A percentile compares a stretch with the other conserved stretches of the same genome.
These are phyloP conservation scores for Heliothis subflexa DNA, from an alignment of 1,140 invertebrate genomes.

Conservation along the genomic window DNA sequence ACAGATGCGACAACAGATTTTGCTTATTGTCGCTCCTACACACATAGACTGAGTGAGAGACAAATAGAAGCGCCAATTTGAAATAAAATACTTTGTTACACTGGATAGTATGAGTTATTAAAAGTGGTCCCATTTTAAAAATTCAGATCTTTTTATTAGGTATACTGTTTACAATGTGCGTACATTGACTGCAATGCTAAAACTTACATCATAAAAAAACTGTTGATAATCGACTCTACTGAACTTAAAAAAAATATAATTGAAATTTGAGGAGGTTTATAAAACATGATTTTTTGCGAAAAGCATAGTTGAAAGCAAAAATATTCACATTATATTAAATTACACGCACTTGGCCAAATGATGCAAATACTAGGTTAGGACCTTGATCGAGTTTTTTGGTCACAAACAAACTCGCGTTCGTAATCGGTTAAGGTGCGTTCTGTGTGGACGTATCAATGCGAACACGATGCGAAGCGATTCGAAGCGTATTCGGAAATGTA, in stretches of 20 bases:
- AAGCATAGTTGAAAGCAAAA: neutral
- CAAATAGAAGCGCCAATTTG: neutral
- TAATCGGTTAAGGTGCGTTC: neutral
- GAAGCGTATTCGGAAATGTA: too few species aligned
- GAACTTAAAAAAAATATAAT: too few species aligned
- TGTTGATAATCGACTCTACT: too few species aligned
- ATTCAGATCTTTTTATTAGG: neutral
- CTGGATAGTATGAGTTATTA: neutral
- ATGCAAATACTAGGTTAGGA: neutral
- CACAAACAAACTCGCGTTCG: neutral
- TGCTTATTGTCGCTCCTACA: neutral
- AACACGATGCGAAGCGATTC: too few species aligned
- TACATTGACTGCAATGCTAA: too few species aligned
- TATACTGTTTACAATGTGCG: too few species aligned
- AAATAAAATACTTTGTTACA: neutral
- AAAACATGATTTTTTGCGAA: too few species aligned
- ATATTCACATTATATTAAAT: too few species aligned
- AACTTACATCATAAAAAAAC: too few species aligned
- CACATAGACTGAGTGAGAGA: neutral
- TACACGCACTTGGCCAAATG: neutral
- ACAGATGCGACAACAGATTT: too few species aligned
- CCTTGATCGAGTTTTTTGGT: neutral
- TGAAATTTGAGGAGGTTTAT: too few species aligned
- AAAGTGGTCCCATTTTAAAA: conserved; percentile 14
- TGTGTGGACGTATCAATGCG: too few species aligned